A percentile compares a stretch with the other conserved stretches of the same genome.
Conservation (phyloP, 2,797 vertebrate species). For the Myoxocephalus aenaeus region DNA sequence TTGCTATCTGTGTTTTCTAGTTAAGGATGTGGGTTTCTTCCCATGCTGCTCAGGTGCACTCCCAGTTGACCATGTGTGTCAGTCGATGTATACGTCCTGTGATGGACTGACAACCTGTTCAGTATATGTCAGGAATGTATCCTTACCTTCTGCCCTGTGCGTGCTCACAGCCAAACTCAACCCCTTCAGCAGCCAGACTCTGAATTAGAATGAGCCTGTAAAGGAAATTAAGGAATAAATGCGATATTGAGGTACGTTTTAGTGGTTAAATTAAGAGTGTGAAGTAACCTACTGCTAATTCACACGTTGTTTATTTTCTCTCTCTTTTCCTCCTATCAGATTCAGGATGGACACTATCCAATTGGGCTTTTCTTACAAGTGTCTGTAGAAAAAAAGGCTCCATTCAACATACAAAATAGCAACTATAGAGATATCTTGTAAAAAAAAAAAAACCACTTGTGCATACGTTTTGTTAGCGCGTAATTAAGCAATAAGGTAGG, state of each 20-base stretch:
- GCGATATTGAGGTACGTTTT: neutral
- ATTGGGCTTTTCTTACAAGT: neutral
- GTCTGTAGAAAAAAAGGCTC: neutral
- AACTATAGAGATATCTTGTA: neutral
- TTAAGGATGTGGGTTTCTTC: neutral
- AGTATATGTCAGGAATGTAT: slow-evolving; percentile 1
- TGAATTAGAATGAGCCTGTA: slow-evolving; percentile 28
- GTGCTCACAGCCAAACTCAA: neutral
- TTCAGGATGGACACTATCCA: neutral
- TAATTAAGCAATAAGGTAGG: too few species aligned
- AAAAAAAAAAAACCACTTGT: slow-evolving; percentile 8
- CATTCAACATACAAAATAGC: neutral
- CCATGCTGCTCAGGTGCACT: slow-evolving; percentile 4
- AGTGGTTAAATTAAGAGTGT: neutral
- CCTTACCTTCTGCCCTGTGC: slow-evolving; percentile 20
- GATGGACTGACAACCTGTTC: slow-evolving; percentile 25
- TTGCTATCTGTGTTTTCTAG: neutral
- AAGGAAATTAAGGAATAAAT: slow-evolving; percentile 19
- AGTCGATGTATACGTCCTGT: neutral
- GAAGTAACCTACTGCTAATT: neutral
- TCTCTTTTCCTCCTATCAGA: neutral
- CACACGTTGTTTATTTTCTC: neutral
- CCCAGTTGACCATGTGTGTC: slow-evolving; percentile 11
- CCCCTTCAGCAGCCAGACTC: neutral
- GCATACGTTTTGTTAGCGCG: too few species aligned